Conservation (phyloP, 1,140 invertebrate genomes). For the Lordiphosa mommai region DNA sequence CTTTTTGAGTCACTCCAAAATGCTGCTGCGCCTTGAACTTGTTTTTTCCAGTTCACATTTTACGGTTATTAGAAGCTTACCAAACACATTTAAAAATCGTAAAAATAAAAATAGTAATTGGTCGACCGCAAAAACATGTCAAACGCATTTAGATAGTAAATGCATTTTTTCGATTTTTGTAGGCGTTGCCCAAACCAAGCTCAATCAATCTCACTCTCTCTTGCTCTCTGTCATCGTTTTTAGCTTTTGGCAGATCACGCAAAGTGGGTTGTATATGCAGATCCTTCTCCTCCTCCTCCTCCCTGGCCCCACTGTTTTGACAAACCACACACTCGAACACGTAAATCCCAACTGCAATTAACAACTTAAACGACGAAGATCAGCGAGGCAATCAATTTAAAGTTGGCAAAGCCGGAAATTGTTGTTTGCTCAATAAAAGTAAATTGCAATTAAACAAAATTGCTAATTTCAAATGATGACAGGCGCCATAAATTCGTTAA, state of each 20-base stretch:
- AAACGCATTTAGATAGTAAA: slow-evolving; percentile 65
- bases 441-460: slow-evolving; percentile 77
- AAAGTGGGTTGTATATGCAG: slow-evolving; percentile 11
- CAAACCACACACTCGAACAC: slow-evolving; percentile 51
- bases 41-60: slow-evolving; percentile 37
- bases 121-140: slow-evolving; percentile 57
- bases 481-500: slow-evolving; percentile 52
- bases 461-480: slow-evolving; percentile 72
- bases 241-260: slow-evolving; percentile 15
- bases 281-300: not conserved
- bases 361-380: slow-evolving; percentile 58
- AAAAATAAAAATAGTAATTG: slow-evolving; percentile 48
- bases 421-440: slow-evolving; percentile 73
- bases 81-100: slow-evolving; percentile 59
- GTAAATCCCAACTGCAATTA: slow-evolving; percentile 74
- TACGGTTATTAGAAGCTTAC: slow-evolving; percentile 61
- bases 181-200: slow-evolving; percentile 21
- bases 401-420: slow-evolving; percentile 57
- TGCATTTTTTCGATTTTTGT: slow-evolving; percentile 22
- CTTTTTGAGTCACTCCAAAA: slow-evolving; percentile 44
- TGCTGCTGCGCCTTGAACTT: not conserved
- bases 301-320: not conserved
- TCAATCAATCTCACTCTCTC: slow-evolving; percentile 44
- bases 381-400: slow-evolving; percentile 41
- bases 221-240: slow-evolving; percentile 1